phyloP scores from a whole-genome alignment of 2,888 invertebrate species.

The Dryococelus australis region DNA sequence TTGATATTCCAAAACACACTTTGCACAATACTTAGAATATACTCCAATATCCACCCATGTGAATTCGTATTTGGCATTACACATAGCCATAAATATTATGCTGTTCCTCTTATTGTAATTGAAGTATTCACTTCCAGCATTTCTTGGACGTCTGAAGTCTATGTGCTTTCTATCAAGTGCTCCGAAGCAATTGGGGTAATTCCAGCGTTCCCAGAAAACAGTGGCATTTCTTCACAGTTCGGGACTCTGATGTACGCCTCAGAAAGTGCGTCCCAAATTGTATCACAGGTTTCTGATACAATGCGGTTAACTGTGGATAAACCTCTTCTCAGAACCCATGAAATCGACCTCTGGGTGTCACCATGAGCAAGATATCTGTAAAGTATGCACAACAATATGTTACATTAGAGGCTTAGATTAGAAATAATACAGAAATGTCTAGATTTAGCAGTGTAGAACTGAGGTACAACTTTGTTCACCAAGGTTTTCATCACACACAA shows the following conservation, averaged over 20 bases:
- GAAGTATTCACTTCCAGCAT: background rate
- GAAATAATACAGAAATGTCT: too few species aligned
- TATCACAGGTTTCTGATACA: background rate
- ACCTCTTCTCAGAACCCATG: background rate
- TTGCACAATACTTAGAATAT: background rate
- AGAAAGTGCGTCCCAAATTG: background rate
- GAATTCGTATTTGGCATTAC: background rate
- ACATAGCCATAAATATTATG: background rate
- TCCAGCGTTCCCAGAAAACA: background rate
- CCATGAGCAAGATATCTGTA: conserved; percentile 4
- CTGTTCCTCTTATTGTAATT: background rate
- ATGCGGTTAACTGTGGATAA: background rate
- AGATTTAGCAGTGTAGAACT: too few species aligned
- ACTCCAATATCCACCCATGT: conserved; percentile 17
- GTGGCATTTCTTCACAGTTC: background rate
- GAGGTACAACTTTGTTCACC: too few species aligned
- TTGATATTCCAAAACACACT: too few species aligned
- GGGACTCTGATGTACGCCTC: background rate
- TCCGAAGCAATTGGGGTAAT: background rate
- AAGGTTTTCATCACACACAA: too few species aligned
- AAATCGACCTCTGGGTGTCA: background rate
- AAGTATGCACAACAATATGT: too few species aligned
- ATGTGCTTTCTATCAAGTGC: conserved; percentile 3
- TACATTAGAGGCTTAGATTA: too few species aligned
- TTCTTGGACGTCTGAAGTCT: background rate